Evolutionary conservation across 2,113 vertebrate species (phyloP).

Genomic region (Loxodonta africana): DNA sequence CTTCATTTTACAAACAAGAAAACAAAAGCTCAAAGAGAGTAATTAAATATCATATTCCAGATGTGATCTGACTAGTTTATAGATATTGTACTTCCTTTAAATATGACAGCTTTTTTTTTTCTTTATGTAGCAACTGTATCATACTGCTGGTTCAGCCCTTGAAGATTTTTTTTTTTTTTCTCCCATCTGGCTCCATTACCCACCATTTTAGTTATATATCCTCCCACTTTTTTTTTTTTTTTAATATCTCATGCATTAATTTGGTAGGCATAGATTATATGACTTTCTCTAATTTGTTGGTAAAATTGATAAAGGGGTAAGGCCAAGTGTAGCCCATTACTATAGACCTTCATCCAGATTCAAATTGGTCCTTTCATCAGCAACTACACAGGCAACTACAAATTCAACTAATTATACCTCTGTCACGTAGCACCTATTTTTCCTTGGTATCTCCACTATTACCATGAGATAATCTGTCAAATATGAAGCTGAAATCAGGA

Average conservation of each 20-base stretch:
- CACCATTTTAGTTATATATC: neutral
- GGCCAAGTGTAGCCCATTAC: neutral
- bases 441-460: neutral
- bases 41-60: conserved; percentile 38
- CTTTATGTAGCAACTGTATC: neutral
- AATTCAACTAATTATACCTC: neutral
- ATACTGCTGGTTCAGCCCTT: neutral
- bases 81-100: conserved; percentile 9
- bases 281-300: conserved; percentile 11
- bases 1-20: too few species aligned
- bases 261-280: neutral
- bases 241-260: neutral
- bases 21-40: neutral
- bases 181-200: neutral
- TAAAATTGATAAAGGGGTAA: conserved; percentile 44
- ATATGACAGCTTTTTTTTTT: neutral
- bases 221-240: neutral
- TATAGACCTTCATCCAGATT: neutral
- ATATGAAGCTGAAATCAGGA: neutral
- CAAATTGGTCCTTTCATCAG: neutral
- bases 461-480: neutral
- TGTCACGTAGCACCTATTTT: neutral
- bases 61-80: neutral
- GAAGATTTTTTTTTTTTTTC: neutral
- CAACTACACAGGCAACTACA: neutral